Evolutionary conservation across 2,113 vertebrate species (phyloP), one percentile per base, ranked within the genome.

Genomic region (Helogale parvula): DNA sequence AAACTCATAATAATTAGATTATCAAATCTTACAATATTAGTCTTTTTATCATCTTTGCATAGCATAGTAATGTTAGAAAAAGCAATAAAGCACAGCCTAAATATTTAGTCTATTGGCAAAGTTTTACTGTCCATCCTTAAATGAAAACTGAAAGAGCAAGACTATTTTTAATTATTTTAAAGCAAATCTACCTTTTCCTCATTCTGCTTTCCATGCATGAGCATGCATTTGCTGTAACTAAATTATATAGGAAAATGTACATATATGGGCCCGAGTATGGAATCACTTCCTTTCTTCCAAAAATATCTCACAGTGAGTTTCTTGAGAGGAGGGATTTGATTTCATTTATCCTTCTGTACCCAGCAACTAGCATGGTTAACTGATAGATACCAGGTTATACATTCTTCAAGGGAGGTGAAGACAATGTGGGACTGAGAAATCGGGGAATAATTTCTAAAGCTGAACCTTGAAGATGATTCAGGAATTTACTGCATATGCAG

Each of bases 1-100:
- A 71, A 96, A 66, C 29, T 95, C 45, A 95, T 71, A 69, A 27
- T 77, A 94, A 92, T 98, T 89, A 80, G 83, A 95, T 88, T 95
- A 63, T 63, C 25, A 63, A 94, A 85, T 96, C 90, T 97, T 96
- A 41, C 54, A 87, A 3, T 69, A 77, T 97, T 97, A 92, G 21
- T 88, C 83, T 63, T 98, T 41, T 91, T 93, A 83, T 94, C 66
- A 88, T 94, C 60, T 97, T 97, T 96, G 5, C 86, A 95, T 97
- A 31, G 38, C 17, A 65, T 35, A 65, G 52, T 19, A 88, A 94
- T 77, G 19, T 77, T 92, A 76, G 7, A 74, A 84, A 94, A 88
- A 89, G 57, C 47, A 84, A 57, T 27, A 77, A 71, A 90, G 72
- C 33, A 35, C 10, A 71, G n/a, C 7, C 77, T 76, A 66, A 92